Evolutionary conservation across 2,888 invertebrate genomes (phyloP), one percentile per base, ranked within the genome.

Genomic region (Nomada flava): DNA sequence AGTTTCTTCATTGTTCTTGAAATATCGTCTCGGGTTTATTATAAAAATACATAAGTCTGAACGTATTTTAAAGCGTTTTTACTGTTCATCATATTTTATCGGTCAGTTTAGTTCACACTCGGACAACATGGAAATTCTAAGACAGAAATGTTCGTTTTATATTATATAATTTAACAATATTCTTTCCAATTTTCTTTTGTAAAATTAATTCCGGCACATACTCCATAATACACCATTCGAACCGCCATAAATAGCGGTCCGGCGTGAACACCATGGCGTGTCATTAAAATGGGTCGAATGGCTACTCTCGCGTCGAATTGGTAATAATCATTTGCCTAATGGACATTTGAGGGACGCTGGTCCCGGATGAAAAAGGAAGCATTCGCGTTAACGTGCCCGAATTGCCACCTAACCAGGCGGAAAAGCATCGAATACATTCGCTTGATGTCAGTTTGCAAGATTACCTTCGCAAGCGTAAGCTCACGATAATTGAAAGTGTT

Each of bases 271-370:
- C 52, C 3, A 36, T 44, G 52, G n/a, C 15, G 18, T 23, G 23
- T 52, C 63, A 55, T 65, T 23, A 62, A 80, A 84, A 73, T 64
- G 42, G 2, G 7, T n/a, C 18, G 47, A 42, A 3, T 29, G 15
- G 59, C 50, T 42, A 59, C 64, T 63, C 73, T 63, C 71, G 55
- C 72, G 67, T 62, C 70, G 81, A 78, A 84, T 76, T 64, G 70
- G 80, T 83, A 81, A 83, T 88, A 71, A 88, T 87, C 82, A 85
- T 85, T 80, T 76, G 64, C 57, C 78, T 89, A 86, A 89, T 89
- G 86, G 86, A 85, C 82, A 85, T 86, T 89, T 89, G 78, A 84
- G 78, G 70, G 42, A 13, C 36, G 50, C 11, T n/a, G 42, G 3
- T 18, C n/a, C 13, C 7, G 26, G 36, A 0, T 62, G 74, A 65